These are phyloP conservation scores for Melopsittacus undulatus DNA, from an alignment of 2,797 vertebrate genomes.

Conservation along the genomic window DNA sequence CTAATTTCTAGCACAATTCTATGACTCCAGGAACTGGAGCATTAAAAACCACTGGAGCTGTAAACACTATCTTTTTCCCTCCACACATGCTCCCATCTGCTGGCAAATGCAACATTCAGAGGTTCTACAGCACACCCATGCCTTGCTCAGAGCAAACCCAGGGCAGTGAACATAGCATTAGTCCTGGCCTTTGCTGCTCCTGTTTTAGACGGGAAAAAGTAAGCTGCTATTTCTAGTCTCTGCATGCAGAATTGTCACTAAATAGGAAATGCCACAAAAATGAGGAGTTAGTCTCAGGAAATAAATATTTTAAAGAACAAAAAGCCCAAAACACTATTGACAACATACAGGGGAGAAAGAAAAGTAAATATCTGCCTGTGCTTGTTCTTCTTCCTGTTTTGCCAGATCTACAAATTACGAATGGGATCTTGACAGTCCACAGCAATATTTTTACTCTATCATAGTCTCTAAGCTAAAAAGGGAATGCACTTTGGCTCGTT, in stretches of 20 bases:
- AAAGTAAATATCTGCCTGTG: background rate
- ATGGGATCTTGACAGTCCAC: too few relatives aligned
- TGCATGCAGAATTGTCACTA: background rate
- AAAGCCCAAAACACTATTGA: fast-evolving
- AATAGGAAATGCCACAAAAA: background rate
- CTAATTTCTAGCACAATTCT: background rate
- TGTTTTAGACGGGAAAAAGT: background rate
- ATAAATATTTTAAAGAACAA: background rate
- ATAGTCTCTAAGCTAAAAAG: background rate
- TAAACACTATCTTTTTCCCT: background rate
- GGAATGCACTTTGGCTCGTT: background rate
- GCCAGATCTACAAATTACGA: background rate
- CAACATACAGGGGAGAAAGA: background rate
- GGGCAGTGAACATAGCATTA: fast-evolving
- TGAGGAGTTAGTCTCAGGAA: background rate
- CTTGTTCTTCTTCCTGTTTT: background rate
- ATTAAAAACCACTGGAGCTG: background rate
- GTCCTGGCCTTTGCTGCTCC: background rate
- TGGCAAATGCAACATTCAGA: background rate
- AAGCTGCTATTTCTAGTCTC: background rate
- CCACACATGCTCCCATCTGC: fast-evolving
- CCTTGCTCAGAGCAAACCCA: background rate
- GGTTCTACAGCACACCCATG: background rate
- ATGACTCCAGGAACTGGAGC: background rate
- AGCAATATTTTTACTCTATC: background rate